phyloP scores from a whole-genome alignment of 2,888 invertebrate species.

The Philhelius pedissequus region DNA sequence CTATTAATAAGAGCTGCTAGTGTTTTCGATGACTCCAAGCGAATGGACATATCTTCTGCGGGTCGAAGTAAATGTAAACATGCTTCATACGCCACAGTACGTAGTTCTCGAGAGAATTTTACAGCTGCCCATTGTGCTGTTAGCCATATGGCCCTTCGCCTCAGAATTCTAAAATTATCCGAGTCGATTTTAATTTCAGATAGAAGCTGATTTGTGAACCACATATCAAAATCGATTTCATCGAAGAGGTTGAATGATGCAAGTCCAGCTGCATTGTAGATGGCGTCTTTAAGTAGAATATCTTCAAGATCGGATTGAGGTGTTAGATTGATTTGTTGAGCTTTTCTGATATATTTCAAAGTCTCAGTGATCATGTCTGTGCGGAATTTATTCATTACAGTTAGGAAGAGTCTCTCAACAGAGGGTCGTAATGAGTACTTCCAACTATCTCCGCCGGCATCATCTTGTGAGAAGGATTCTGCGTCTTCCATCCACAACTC shows the following conservation, averaged over 20 bases:
- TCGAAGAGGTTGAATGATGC: slow-evolving; percentile 94
- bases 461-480: slow-evolving; percentile 93
- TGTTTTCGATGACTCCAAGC: slow-evolving; percentile 91
- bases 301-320: slow-evolving; percentile 86
- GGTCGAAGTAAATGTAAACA: slow-evolving; percentile 86
- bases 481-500: slow-evolving; percentile 94
- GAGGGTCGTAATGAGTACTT: slow-evolving; percentile 95
- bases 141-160: slow-evolving; percentile 91
- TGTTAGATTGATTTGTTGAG: slow-evolving; percentile 84
- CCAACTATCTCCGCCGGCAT: slow-evolving; percentile 95
- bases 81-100: slow-evolving; percentile 90
- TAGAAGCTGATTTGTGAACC: slow-evolving; percentile 91
- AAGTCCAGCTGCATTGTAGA: slow-evolving; percentile 94
- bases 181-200: slow-evolving; percentile 90
- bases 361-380: slow-evolving; percentile 86
- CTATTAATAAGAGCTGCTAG: slow-evolving; percentile 92
- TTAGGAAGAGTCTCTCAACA: slow-evolving; percentile 91
- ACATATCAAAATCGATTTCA: slow-evolving; percentile 95
- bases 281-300: slow-evolving; percentile 93
- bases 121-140: slow-evolving; percentile 89
- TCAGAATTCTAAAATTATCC: slow-evolving; percentile 90
- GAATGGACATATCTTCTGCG: slow-evolving; percentile 92
- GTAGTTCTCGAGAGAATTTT: slow-evolving; percentile 87
- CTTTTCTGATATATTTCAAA: slow-evolving; percentile 85
- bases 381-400: slow-evolving; percentile 90